These are phyloP conservation scores for Molossus molossus DNA, from an alignment of 2,797 vertebrate species.

Conservation along the genomic window DNA sequence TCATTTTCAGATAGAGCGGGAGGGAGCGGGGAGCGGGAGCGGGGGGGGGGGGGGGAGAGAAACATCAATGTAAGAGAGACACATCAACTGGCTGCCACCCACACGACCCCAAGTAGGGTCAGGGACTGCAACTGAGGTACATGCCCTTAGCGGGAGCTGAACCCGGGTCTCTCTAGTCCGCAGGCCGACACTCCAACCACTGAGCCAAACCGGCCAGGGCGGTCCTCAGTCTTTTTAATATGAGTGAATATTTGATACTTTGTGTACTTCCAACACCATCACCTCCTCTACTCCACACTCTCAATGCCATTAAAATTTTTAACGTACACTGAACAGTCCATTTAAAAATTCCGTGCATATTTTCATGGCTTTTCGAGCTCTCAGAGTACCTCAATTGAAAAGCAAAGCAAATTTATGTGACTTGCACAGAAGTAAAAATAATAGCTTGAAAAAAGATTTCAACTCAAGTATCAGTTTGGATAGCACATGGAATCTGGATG, in stretches of 20 bases:
- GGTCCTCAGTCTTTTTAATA: background rate
- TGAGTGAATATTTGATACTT: background rate
- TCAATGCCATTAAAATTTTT: background rate
- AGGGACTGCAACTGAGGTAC: too few species aligned
- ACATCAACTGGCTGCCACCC: too few species aligned
- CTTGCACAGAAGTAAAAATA: background rate
- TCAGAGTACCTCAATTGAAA: background rate
- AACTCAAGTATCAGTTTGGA: background rate
- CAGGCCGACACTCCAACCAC: too few species aligned
- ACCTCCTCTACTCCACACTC: background rate
- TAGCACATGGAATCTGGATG: background rate
- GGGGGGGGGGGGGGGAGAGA: too few species aligned
- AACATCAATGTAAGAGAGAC: too few species aligned
- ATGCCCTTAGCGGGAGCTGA: too few species aligned
- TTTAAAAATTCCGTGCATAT: background rate
- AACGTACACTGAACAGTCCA: background rate
- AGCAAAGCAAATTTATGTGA: constrained; percentile 35
- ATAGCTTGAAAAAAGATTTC: background rate
- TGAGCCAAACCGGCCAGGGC: too few species aligned
- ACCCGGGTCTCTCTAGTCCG: too few species aligned
- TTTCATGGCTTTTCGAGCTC: background rate
- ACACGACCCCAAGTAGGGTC: too few species aligned
- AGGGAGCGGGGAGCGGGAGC: too few species aligned
- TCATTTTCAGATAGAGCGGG: too few species aligned
- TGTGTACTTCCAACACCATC: background rate